Evolutionary conservation across 2,888 invertebrate genomes (phyloP).

Genomic region (Tenthredo notha): DNA sequence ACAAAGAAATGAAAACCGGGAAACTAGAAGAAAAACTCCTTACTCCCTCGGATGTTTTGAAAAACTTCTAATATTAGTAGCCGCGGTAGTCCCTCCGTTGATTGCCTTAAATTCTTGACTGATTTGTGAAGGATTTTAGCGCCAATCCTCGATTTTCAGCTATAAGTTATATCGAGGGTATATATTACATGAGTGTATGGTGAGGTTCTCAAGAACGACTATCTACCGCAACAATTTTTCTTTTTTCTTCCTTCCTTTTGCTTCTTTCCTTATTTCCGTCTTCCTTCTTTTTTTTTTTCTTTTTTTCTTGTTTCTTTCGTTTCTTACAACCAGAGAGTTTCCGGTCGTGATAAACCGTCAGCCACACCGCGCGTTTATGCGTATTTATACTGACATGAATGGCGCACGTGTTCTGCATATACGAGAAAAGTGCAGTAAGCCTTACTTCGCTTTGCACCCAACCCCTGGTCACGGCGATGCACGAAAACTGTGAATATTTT

Average conservation of each 20-base stretch:
- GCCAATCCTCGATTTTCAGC: not conserved
- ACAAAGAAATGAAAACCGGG: not conserved
- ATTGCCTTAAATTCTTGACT: slow-evolving; percentile 28
- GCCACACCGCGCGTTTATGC: slow-evolving; percentile 26
- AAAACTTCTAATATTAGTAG: slow-evolving; percentile 35
- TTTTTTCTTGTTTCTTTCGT: not conserved
- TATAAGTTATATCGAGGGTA: not conserved
- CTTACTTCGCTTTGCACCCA: not conserved
- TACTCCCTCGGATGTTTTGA: slow-evolving; percentile 23
- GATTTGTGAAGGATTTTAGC: not conserved
- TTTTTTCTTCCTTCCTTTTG: not conserved
- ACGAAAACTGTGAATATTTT: slow-evolving; percentile 22
- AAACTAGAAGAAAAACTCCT: slow-evolving; percentile 1
- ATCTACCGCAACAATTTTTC: slow-evolving; percentile 24
- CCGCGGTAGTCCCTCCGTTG: not conserved
- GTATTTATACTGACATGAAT: slow-evolving; percentile 38
- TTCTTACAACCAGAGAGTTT: slow-evolving; percentile 42
- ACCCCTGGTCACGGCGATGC: slow-evolving; percentile 8
- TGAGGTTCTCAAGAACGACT: slow-evolving; percentile 30
- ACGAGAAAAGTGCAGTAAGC: slow-evolving; percentile 13
- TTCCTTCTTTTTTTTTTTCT: not conserved
- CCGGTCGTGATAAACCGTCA: slow-evolving; percentile 43
- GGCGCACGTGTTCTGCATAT: slow-evolving; percentile 42
- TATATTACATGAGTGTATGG: not conserved
- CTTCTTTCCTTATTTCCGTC: not conserved